Evolutionary conservation across 2,888 invertebrate genomes (phyloP).

Genomic region (Morinoia aosen): DNA sequence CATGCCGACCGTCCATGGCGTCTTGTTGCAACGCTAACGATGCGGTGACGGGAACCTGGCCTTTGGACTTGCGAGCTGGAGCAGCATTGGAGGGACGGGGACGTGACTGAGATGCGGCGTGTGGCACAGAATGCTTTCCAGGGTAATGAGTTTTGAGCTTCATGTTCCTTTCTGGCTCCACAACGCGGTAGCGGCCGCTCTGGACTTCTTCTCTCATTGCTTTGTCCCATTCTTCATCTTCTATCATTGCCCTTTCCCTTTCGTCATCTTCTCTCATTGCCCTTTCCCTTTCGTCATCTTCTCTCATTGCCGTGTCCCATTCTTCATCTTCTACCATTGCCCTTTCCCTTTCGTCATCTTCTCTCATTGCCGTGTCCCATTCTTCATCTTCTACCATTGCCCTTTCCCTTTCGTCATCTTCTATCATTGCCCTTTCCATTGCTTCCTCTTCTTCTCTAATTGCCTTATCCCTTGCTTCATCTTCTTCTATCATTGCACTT

Average conservation of each 20-base stretch:
- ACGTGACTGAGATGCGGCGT: background rate
- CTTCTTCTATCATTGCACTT: too few species aligned
- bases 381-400: background rate
- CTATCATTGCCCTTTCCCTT: too few species aligned
- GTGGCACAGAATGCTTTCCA: background rate
- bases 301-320: too few species aligned
- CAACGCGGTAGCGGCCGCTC: background rate
- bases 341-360: background rate
- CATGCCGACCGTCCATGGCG: too few species aligned
- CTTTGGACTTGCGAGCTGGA: background rate
- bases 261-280: too few species aligned
- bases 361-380: background rate
- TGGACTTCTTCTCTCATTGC: background rate
- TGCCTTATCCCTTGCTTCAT: too few species aligned
- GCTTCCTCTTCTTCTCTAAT: too few species aligned
- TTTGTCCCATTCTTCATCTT: too few species aligned
- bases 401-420: background rate
- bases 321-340: background rate
- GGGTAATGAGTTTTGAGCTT: background rate
- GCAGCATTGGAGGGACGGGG: background rate
- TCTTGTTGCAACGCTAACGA: background rate
- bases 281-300: too few species aligned
- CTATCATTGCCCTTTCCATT: too few species aligned
- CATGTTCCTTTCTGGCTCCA: background rate
- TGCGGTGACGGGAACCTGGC: background rate